Evolutionary conservation across 2,113 vertebrate genomes (phyloP).

Genomic region (Chinchilla lanigera): DNA sequence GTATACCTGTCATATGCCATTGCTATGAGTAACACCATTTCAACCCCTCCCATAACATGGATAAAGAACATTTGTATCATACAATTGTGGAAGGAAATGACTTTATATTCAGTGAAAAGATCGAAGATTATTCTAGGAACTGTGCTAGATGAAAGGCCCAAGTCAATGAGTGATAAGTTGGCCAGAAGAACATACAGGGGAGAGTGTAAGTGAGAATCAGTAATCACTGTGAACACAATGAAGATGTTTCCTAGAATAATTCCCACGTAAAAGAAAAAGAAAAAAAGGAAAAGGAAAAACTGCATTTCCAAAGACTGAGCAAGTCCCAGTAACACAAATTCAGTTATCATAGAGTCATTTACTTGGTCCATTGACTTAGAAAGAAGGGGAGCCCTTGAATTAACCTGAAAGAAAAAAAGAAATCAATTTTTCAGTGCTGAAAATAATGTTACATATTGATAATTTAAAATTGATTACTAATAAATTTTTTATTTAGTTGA

Average conservation of each 20-base stretch:
- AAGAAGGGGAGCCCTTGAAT: background rate
- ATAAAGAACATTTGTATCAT: slow-evolving; percentile 82
- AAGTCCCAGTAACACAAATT: slow-evolving; percentile 79
- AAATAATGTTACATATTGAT: background rate
- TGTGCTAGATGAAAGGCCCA: slow-evolving; percentile 79
- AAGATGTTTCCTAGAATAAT: slow-evolving; percentile 78
- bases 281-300: slow-evolving; percentile 67
- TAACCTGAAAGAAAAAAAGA: slow-evolving; percentile 41
- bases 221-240: slow-evolving; percentile 71
- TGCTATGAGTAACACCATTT: slow-evolving; percentile 73
- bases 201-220: slow-evolving; percentile 66
- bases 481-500: background rate
- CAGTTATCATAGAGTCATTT: slow-evolving; percentile 67
- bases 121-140: slow-evolving; percentile 75
- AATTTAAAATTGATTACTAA: background rate
- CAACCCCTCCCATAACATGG: slow-evolving; percentile 78
- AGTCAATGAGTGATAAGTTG: slow-evolving; percentile 75
- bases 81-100: slow-evolving; percentile 75
- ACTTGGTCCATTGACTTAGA: slow-evolving; percentile 65
- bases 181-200: slow-evolving; percentile 82
- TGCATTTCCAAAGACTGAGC: slow-evolving; percentile 58
- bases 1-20: slow-evolving; percentile 79
- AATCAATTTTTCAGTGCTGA: background rate
- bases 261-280: slow-evolving; percentile 71
- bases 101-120: slow-evolving; percentile 62